Percentiles rank a stretch among this genome's conserved stretches.
Evolutionary conservation across 2,888 invertebrate genomes (phyloP).

Genomic region (Phyllotreta cruciferae): DNA sequence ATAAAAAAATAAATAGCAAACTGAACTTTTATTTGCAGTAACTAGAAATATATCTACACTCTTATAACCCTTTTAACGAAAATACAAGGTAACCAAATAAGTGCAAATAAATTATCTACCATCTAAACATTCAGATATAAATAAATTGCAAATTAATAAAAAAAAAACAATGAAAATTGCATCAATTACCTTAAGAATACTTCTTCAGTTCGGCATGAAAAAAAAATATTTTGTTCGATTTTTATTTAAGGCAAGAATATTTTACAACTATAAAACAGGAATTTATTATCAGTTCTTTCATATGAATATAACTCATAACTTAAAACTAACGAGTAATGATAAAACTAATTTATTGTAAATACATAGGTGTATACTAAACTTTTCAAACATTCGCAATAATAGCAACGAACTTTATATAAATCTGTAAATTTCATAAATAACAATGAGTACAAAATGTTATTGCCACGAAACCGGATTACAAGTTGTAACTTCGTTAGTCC

Average conservation of each 20-base stretch:
- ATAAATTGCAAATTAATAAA: conserved; percentile 39
- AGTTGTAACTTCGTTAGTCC: conserved; percentile 1
- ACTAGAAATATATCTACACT: conserved; percentile 45
- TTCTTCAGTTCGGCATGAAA: conserved; percentile 41
- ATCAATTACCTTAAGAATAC: conserved; percentile 48
- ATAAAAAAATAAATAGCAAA: conserved; percentile 40
- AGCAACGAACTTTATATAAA: conserved; percentile 18
- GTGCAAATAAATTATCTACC: conserved; percentile 52
- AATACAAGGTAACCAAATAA: conserved; percentile 51
- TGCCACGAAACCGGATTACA: conserved; percentile 17
- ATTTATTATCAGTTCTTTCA: conserved; percentile 47
- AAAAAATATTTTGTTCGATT: conserved; percentile 35
- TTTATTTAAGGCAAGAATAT: conserved; percentile 46
- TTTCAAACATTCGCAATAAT: conserved; percentile 11
- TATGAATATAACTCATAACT: conserved; percentile 16
- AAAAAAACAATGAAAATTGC: conserved; percentile 44
- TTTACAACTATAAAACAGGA: conserved; percentile 41
- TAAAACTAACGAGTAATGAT: conserved; percentile 7
- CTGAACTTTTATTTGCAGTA: conserved; percentile 38
- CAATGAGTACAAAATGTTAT: conserved; percentile 23
- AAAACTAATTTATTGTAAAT: conserved; percentile 7
- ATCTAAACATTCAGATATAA: conserved; percentile 47
- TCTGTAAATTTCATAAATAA: conserved; percentile 10
- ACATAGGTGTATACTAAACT: not conserved
- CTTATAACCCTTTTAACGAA: conserved; percentile 38